phyloP scores from a whole-genome alignment of 2,113 vertebrate genomes.

The Saccopteryx bilineata region DNA sequence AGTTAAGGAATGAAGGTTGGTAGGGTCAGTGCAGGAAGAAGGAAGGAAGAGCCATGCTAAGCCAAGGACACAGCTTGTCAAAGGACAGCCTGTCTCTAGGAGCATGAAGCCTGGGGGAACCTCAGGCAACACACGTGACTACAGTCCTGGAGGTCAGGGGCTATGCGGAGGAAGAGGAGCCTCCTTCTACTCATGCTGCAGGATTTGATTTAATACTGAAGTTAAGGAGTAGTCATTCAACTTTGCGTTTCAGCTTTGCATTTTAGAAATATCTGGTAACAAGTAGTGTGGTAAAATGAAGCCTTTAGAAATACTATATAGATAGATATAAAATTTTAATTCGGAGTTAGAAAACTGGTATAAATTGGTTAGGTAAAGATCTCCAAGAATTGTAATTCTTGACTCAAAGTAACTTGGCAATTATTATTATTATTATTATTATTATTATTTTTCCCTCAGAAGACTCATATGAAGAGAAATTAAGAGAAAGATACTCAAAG shows the following conservation, averaged over 20 bases:
- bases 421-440: background rate
- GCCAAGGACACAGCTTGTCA: background rate
- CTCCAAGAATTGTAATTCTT: slow-evolving; percentile 17
- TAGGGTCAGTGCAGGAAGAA: background rate
- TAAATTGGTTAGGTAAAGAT: background rate
- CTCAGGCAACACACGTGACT: background rate
- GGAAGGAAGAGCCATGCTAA: background rate
- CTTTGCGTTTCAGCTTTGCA: background rate
- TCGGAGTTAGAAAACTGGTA: slow-evolving; percentile 27
- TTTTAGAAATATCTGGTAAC: slow-evolving; percentile 25
- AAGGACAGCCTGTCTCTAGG: background rate
- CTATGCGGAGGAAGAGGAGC: background rate
- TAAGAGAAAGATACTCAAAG: background rate
- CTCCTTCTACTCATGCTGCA: background rate
- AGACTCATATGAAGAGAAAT: background rate
- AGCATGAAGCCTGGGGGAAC: background rate
- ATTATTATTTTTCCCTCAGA: background rate
- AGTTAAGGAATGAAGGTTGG: background rate
- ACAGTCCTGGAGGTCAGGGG: background rate
- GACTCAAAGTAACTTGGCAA: slow-evolving; percentile 8
- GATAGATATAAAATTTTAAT: background rate
- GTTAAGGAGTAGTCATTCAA: background rate
- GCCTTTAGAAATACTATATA: background rate
- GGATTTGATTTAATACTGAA: slow-evolving; percentile 38
- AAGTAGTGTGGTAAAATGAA: background rate